Evolutionary conservation across 2,888 invertebrate species (phyloP), one percentile per base, ranked within the genome.

Genomic region (Palloptera scutellata): DNA sequence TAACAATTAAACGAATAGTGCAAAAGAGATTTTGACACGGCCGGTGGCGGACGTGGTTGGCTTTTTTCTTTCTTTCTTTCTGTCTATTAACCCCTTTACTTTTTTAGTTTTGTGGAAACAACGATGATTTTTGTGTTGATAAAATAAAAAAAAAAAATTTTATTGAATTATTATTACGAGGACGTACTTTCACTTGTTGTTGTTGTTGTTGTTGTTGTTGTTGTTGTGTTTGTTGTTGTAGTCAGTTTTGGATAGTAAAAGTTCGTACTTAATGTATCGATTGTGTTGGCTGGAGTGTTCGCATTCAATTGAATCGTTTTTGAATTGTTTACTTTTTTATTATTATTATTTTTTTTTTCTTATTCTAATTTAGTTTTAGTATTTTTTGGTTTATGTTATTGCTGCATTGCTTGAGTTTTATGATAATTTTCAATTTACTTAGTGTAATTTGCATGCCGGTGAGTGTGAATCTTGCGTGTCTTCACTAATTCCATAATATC

Each of bases 331-430:
- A 9, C 15, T 52, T 41, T 53, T 13, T 48, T 41, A 17, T 13
- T 30, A 40, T 51, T 51, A 51, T 61, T 48, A 12, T 10, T 59
- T 43, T 12, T 48, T 60, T 60, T 48, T 30, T 30, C 53, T 17
- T 17, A 55, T 63, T 20, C 19, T 15, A 30, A 17, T 20, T 45
- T 20, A 11, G n/a, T 45, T 40, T 57, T 6, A 15, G 9, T 45
- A 11, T 65, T 53, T 60, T 48, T 20, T 66, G 45, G 17, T 60
- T 19, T 61, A 8, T 66, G 57, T 59, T 62, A 63, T 52, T 43
- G 59, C 64, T 63, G 67, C 67, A 67, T 63, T 67, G 64, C 67
- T 67, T 64, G 67, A 60, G 67, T 63, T 64, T 67, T 67, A 67
- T 67, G 64, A 61, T 67, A 53, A 63, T 64, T 64, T 67, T 67